phyloP scores from a whole-genome alignment of 2,797 vertebrate genomes.

The Lepilemur septentrionalis region DNA sequence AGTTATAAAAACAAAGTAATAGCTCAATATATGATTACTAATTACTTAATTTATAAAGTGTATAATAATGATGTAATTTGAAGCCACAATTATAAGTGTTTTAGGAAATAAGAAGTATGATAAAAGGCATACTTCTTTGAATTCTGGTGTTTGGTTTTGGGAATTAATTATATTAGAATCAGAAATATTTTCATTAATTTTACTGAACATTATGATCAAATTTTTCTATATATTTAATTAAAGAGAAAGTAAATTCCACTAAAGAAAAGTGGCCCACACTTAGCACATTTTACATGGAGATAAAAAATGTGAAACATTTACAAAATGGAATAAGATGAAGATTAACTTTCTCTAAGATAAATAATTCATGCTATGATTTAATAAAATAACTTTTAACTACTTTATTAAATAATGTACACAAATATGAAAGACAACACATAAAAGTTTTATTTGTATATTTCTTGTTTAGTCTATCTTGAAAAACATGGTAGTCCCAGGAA shows the following conservation, averaged over 20 bases:
- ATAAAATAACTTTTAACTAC: conserved; percentile 27
- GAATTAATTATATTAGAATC: conserved; percentile 12
- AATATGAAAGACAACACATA: background rate
- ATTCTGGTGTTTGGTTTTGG: background rate
- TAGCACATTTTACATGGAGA: background rate
- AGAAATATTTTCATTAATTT: conserved; percentile 18
- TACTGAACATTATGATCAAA: background rate
- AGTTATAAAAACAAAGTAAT: conserved; percentile 11
- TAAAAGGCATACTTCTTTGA: background rate
- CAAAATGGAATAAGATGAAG: background rate
- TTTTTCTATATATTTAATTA: background rate
- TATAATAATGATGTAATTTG: background rate
- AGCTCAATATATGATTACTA: background rate
- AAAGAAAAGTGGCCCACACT: background rate
- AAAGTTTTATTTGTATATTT: background rate
- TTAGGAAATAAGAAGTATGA: background rate
- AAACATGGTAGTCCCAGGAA: background rate
- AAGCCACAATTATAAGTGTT: background rate
- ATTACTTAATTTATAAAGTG: background rate
- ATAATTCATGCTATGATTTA: background rate
- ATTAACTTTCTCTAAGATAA: background rate
- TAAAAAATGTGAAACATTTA: conserved; percentile 22
- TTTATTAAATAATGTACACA: background rate
- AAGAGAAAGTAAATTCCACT: conserved; percentile 20
- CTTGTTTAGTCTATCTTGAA: background rate